phyloP scores from a whole-genome alignment of 2,797 vertebrate genomes.

The Hapalemur alaotrensis region DNA sequence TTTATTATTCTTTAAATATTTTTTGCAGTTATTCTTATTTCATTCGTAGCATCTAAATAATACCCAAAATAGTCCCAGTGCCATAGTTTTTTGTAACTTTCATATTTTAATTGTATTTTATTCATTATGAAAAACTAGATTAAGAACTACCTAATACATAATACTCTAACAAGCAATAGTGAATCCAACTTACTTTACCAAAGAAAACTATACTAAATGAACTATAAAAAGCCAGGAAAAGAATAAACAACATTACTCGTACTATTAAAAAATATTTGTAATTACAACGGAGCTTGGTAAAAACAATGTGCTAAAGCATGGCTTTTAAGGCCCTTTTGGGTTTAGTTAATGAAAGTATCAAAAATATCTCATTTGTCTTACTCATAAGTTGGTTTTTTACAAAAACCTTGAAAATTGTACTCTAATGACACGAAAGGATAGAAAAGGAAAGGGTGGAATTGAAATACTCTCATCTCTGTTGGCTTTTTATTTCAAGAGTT shows the following conservation, averaged over 20 bases:
- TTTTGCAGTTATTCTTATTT: not conserved
- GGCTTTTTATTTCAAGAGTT: constrained; percentile 21
- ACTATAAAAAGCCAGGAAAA: not conserved
- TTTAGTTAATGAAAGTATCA: not conserved
- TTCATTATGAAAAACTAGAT: constrained; percentile 20
- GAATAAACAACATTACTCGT: not conserved
- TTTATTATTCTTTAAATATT: not conserved
- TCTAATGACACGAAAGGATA: not conserved
- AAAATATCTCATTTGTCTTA: not conserved
- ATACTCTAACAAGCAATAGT: not conserved
- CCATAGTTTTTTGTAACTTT: constrained; percentile 45
- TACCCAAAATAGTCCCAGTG: not conserved
- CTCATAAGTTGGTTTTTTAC: not conserved
- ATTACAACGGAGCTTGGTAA: not conserved
- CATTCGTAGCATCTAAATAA: constrained; percentile 29
- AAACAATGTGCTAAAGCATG: not conserved
- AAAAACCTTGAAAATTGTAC: not conserved
- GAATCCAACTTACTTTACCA: not conserved
- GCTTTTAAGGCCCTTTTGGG: not conserved
- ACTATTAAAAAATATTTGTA: constrained; percentile 23
- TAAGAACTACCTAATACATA: constrained; percentile 22
- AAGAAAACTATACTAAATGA: not conserved
- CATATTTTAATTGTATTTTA: constrained; percentile 38
- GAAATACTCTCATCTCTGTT: not conserved
- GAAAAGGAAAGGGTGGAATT: not conserved